Evolutionary conservation across 2,797 vertebrate genomes (phyloP), one percentile per base, ranked within the genome.

Genomic region (Salmo trutta): DNA sequence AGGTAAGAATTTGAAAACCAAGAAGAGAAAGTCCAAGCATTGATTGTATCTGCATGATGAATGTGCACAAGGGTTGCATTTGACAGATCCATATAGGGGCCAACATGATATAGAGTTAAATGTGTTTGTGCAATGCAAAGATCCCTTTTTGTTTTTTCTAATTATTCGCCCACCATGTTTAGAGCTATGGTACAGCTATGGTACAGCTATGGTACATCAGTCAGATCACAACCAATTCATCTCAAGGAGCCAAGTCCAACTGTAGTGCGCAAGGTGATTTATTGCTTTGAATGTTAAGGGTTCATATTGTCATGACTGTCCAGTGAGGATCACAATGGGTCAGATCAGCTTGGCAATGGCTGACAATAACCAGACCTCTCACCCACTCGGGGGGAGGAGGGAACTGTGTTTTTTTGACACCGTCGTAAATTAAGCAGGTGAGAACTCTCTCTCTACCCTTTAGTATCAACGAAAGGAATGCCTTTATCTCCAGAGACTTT

Each of bases 11-110:
- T 87, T 81, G 51, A 71, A 62, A 81, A 73, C 82, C 83, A 82
- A 86, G 80, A 75, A 83, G 83, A 76, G 73, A 80, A 77, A 86
- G 81, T 82, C 82, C 69, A 24, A 74, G 78, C 83, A 88, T 81
- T 86, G 90, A 92, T 94, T 80, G 87, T 89, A 92, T 93, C 91
- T 83, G 73, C 31, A 78, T 91, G 91, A 93, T 87, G 77, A 91
- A 94, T 92, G 88, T 86, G 82, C 68, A 68, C 67, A 4, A 36
- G 33, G 77, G 53, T 84, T 85, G 68, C 51, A 51, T 79, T 77
- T 90, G 89, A 92, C 83, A 89, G 77, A 85, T 83, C 79, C 83
- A 81, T 77, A 82, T n/a, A 2, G 77, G 85, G 80, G 81, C 36
- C 73, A 41, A 84, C 86, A 86, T 84, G 47, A n/a, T n/a, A 84